Base-by-base conservation (phyloP, 2,888 invertebrate genomes). In the Lasioglossum vierecki region DNA sequence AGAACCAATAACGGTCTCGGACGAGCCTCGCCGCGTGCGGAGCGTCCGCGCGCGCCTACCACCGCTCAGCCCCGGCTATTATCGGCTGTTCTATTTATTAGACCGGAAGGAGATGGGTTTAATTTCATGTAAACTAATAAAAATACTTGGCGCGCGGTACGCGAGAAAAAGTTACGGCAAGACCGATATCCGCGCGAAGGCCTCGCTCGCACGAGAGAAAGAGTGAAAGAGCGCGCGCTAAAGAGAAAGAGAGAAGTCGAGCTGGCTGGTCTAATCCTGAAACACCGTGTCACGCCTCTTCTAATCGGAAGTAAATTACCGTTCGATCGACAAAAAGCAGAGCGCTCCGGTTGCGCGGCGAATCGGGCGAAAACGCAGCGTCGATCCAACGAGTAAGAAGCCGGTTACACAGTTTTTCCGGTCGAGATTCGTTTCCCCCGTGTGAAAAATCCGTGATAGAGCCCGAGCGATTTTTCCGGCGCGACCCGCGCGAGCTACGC, bases 41-140 rank as follows among this genome's bases (percentile, higher is more conserved):
- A 66, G 35, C 18, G 35, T 35, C 66, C 66, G 35, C 66, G 66
- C 66, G 66, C 75, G 74, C 63, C 75, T 78, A 63, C 70, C 63
- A 39, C 44, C 60, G 60, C 76, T 11, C 80, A 44, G 72, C 71
- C 46, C 39, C 76, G 53, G 57, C 74, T 87, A 87, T 87, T 86
- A 86, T 86, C 81, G 77, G 86, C 83, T 79, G 83, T 80, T 86
- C 86, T 83, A 87, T 87, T 87, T 87, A 87, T 86, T 87, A 87
- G 87, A 86, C 80, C 87, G 87, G 86, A 87, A 87, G 87, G 79
- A 87, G 76, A 81, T 83, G 86, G 86, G 86, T 87, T 85, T 87
- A 87, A 86, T 87, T 87, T 86, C 87, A 87, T 87, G 87, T 83
- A 87, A 87, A 87, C 87, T 79, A 87, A 87, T 87, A 87, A 87